Base-by-base conservation (phyloP, 2,113 vertebrate genomes). In the Psilopsiagon aurifrons region DNA sequence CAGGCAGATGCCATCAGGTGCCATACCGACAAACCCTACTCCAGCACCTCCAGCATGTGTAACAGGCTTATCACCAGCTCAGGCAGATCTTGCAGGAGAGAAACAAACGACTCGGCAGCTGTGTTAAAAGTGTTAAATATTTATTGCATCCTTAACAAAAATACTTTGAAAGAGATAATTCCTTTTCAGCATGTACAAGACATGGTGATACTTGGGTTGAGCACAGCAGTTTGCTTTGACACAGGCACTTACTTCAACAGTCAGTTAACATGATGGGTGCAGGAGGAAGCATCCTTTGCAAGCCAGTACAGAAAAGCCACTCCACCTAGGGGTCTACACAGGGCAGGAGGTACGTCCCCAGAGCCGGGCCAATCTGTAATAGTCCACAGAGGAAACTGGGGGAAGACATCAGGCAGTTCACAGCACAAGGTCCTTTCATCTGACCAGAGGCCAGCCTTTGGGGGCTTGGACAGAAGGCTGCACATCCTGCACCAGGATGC, bases 81-180 rank as follows among this genome's bases (percentile, higher is more conserved):
- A 80, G 70, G 39, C 41, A 88, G 78, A 80, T 80, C 57, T 2
- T 27, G 6, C 6, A 37, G 2, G 16, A 88, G 39, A 94, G 80
- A 86, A 93, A 96, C 49, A 97, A 92, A 96, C 0, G 66, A 95
- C 95, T 76, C 86, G 75, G 60, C 88, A 81, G 51, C 66, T 82
- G 76, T 95, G 90, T 97, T 98, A 97, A 78, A 97, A 96, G 69
- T 91, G 86, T 97, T 93, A 90, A 33, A 91, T 93, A 67, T 98
- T 98, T 98, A 98, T 98, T 98, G 97, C 90, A 96, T 92, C 97
- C 95, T 97, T 98, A 97, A 98, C 88, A 98, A 98, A 98, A 98
- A 95, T 97, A 97, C 86, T 97, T 83, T 55, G 59, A 78, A 97
- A 94, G 95, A 94, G 78, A 93, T 70, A 82, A 39, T 76, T 94